A percentile compares a stretch with the other conserved stretches of the same genome.
phyloP scores from a whole-genome alignment of 92 coral and sea anemone species.

The Phymanthus crucifer region DNA sequence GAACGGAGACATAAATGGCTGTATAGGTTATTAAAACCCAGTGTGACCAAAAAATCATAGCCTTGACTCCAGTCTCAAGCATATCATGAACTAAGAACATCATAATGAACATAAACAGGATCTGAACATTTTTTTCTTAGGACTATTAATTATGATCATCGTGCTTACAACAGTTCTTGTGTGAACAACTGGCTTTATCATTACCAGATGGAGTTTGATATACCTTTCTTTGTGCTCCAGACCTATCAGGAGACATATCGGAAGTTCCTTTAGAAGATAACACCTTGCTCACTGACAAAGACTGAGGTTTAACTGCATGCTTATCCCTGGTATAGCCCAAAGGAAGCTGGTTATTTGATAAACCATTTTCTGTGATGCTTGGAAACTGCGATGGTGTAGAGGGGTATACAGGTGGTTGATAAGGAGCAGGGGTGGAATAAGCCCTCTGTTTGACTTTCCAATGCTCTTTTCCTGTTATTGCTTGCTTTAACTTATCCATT shows the following conservation, averaged over 20 bases:
- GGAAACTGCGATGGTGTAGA: not conserved
- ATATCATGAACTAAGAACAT: no score
- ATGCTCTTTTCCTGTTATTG: slow-evolving; percentile 40
- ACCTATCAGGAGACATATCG: slow-evolving; percentile 47
- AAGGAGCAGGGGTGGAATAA: slow-evolving; percentile 62
- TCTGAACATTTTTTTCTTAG: no score
- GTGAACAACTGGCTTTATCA: no score
- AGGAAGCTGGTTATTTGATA: slow-evolving; percentile 11
- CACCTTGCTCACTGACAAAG: slow-evolving; percentile 24
- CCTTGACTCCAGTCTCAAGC: no score
- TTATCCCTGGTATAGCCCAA: slow-evolving; percentile 1
- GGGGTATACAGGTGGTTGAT: slow-evolving; percentile 1
- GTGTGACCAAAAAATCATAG: no score
- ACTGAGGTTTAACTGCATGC: slow-evolving; percentile 7
- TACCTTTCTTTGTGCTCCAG: slow-evolving; percentile 77
- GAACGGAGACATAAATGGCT: no score
- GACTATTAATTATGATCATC: no score
- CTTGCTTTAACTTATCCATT: slow-evolving; percentile 50
- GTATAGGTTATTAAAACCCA: no score
- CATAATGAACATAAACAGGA: no score
- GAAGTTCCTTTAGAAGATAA: slow-evolving; percentile 21
- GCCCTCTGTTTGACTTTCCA: slow-evolving; percentile 56
- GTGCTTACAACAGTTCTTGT: no score
- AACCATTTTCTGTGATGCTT: slow-evolving; percentile 30
- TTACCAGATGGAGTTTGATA: no score